These are phyloP conservation scores for Protonemura montana DNA, from an alignment of 2,888 invertebrate species.

Conservation along the genomic window DNA sequence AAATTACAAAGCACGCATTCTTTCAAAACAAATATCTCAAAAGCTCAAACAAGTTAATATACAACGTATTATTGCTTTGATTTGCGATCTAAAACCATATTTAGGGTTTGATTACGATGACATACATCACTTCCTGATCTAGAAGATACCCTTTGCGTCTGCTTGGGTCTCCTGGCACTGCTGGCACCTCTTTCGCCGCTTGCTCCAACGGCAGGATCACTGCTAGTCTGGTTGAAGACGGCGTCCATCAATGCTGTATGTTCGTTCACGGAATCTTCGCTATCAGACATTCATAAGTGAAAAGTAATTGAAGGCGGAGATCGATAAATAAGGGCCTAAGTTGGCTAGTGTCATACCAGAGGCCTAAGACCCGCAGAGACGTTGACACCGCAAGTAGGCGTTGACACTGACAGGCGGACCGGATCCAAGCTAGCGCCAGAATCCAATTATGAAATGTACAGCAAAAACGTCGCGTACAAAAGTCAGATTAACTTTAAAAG, in stretches of 20 bases:
- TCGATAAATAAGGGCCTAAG: neutral
- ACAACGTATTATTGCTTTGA: too few relatives aligned
- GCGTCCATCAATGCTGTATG: slow-evolving; percentile 86
- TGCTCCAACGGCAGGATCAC: slow-evolving; percentile 46
- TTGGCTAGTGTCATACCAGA: neutral
- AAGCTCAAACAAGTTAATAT: too few relatives aligned
- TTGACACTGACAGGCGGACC: neutral
- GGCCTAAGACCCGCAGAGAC: neutral
- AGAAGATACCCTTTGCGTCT: slow-evolving; percentile 26
- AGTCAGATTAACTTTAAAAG: too few relatives aligned
- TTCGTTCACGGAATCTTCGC: slow-evolving; percentile 73
- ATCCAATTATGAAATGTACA: too few relatives aligned
- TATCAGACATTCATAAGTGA: slow-evolving; percentile 60
- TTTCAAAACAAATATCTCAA: too few relatives aligned
- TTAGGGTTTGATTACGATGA: too few relatives aligned
- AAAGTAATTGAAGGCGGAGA: neutral
- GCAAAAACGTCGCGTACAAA: too few relatives aligned
- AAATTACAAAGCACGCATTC: too few relatives aligned
- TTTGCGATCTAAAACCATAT: too few relatives aligned
- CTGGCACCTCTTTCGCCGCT: slow-evolving; percentile 55
- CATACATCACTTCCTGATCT: slow-evolving; percentile 20
- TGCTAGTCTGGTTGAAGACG: slow-evolving; percentile 64
- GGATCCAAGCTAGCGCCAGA: too few relatives aligned
- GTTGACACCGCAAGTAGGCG: neutral
- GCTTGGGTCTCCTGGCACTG: slow-evolving; percentile 51